Percentiles rank a stretch among this genome's conserved stretches.
Conservation (phyloP, 2,888 invertebrate species). For the Corbicula japonica region DNA sequence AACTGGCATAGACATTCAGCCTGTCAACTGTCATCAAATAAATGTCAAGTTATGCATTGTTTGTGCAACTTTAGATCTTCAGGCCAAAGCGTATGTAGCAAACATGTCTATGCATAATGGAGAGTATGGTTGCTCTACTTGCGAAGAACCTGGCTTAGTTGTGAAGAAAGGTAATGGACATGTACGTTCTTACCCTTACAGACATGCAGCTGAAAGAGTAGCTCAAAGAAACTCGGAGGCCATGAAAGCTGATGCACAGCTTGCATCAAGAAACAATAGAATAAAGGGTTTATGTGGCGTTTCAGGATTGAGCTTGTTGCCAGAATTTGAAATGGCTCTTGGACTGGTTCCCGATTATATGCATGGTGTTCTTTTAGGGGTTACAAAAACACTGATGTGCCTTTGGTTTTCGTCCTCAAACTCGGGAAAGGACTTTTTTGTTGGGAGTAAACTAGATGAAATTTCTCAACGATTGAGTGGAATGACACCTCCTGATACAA, state of each 20-base stretch:
- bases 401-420: slow-evolving; percentile 13
- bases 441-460: slow-evolving; percentile 16
- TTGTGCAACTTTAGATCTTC: slow-evolving; percentile 44
- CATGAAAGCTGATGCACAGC: slow-evolving; percentile 3
- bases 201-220: background rate
- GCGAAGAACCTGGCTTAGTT: slow-evolving; percentile 38
- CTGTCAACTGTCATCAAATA: background rate
- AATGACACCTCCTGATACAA: slow-evolving; percentile 11
- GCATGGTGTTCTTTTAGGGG: slow-evolving; percentile 30
- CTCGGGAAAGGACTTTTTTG: slow-evolving; percentile 10
- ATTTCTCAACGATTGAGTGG: slow-evolving; percentile 16
- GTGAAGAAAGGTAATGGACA: slow-evolving; percentile 37
- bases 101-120: slow-evolving; percentile 57
- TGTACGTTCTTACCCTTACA: slow-evolving; percentile 34
- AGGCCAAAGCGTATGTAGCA: slow-evolving; percentile 41
- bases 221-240: slow-evolving; percentile 5
- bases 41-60: slow-evolving; percentile 19
- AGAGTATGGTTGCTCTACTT: slow-evolving; percentile 42
- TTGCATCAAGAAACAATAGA: slow-evolving; percentile 5
- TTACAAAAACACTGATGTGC: slow-evolving; percentile 6
- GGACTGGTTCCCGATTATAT: slow-evolving; percentile 43
- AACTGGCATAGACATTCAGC: slow-evolving; percentile 21
- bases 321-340: slow-evolving; percentile 4
- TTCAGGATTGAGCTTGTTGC: slow-evolving; percentile 5
- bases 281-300: slow-evolving; percentile 14